Conservation (phyloP, 2,797 vertebrate species). For the Rhabdophis nuchalis region DNA sequence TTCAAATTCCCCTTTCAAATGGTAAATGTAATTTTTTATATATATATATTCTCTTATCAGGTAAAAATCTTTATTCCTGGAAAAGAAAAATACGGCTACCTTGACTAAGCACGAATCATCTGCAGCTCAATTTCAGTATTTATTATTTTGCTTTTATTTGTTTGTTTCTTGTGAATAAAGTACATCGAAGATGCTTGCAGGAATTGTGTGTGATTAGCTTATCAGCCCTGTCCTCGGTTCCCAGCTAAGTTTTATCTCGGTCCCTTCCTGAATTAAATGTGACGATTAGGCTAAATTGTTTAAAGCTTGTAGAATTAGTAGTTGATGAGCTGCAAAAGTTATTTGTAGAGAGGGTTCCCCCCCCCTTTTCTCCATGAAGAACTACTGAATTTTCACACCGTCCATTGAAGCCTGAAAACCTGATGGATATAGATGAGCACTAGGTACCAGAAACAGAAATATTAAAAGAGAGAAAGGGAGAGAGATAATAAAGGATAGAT, state of each 20-base stretch:
- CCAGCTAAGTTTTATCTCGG: not conserved
- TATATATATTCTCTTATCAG: not conserved
- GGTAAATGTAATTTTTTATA: conserved; percentile 4
- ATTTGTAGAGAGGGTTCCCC: not conserved
- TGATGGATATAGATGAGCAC: not conserved
- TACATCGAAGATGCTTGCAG: not conserved
- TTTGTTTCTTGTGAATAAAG: conserved; percentile 72
- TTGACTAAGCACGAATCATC: not conserved
- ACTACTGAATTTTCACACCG: not conserved
- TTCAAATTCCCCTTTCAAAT: not conserved
- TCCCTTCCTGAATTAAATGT: not conserved
- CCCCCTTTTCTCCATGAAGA: not conserved
- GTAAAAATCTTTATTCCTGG: not conserved
- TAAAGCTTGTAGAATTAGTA: not conserved
- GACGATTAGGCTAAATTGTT: not conserved
- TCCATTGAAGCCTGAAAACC: not conserved
- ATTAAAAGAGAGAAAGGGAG: not conserved
- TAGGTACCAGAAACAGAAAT: not conserved
- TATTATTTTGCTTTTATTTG: conserved; percentile 70
- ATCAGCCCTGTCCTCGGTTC: not conserved
- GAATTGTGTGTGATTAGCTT: not conserved
- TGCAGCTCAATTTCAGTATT: conserved; percentile 62
- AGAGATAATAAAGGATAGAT: not conserved
- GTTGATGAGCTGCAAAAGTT: not conserved
- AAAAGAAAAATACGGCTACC: not conserved